Conservation (phyloP, 2,113 vertebrate species). For the Rattus norvegicus region GRCr8 NC_086024.1:115316501-115317000, state of each 20-base stretch:
- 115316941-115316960: neutral
- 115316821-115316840: neutral
- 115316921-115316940: conserved; percentile 37
- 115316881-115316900: conserved; percentile 32
- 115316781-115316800: neutral
- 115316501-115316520: neutral
- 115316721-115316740: neutral
- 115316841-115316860: conserved; percentile 34
- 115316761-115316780: neutral
- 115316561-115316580: neutral
- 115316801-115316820: neutral
- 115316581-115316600: neutral
- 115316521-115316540: neutral
- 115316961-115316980: neutral
- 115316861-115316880: conserved; percentile 9
- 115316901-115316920: neutral
- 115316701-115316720: neutral
- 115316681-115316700: neutral
- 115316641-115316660: neutral
- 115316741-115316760: neutral
- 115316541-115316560: neutral
- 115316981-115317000: neutral
- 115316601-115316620: neutral
- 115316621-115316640: neutral
- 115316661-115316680: neutral